These are phyloP conservation scores for Labeo catla DNA, from an alignment of 2,113 vertebrate genomes.

Conservation along the genomic window DNA sequence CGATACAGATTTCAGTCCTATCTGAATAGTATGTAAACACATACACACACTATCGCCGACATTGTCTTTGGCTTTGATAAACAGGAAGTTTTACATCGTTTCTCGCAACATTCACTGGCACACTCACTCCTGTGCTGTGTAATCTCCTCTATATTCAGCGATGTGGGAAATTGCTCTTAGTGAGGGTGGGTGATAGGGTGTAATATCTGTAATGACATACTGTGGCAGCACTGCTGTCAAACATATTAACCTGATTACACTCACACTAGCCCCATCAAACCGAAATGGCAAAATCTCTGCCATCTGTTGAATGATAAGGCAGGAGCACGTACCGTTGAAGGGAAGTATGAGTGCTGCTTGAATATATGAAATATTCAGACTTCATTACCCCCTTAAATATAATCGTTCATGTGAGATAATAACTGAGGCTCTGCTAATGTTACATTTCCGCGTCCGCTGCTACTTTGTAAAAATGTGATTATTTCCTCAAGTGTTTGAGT, in stretches of 20 bases:
- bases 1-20: background rate
- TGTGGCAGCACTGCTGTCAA: conserved; percentile 32
- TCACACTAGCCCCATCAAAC: conserved; percentile 31
- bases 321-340: background rate
- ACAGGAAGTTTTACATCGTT: background rate
- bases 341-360: background rate
- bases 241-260: conserved; percentile 44
- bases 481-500: background rate
- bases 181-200: conserved; percentile 33
- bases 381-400: conserved; percentile 6
- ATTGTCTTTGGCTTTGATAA: conserved; percentile 4
- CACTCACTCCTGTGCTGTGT: conserved; percentile 8
- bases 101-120: background rate
- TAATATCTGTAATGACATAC: conserved; percentile 44
- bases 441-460: background rate
- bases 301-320: conserved; percentile 30
- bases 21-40: background rate
- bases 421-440: background rate
- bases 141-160: conserved; percentile 23
- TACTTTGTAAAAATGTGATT: background rate
- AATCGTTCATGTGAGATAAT: conserved; percentile 13
- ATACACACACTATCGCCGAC: background rate
- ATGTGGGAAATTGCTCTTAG: conserved; percentile 37
- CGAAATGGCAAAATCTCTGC: conserved; percentile 2
- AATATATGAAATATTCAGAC: conserved; percentile 16